phyloP scores from a whole-genome alignment of 1,140 invertebrate species.

The Stegodyphus mimosarum region DNA sequence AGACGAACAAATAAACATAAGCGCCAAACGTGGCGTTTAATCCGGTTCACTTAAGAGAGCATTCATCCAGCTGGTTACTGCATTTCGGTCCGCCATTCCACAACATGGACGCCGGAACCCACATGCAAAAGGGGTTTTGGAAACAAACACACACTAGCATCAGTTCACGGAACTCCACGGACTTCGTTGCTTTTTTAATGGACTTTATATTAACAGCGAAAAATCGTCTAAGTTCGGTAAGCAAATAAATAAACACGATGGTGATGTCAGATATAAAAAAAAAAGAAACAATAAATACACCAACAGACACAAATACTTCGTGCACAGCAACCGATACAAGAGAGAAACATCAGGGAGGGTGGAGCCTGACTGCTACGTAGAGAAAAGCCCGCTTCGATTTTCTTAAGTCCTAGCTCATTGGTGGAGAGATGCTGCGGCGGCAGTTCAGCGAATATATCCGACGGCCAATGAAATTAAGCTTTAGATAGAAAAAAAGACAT shows the following conservation, averaged over 20 bases:
- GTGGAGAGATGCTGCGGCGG: slow-evolving; percentile 38
- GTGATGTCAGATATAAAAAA: neutral
- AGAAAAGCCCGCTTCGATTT: slow-evolving; percentile 23
- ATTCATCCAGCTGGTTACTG: slow-evolving; percentile 17
- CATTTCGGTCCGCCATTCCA: slow-evolving; percentile 33
- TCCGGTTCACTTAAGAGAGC: slow-evolving; percentile 35
- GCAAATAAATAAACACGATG: neutral
- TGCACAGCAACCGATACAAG: slow-evolving; percentile 52
- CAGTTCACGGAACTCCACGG: neutral
- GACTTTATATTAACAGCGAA: neutral
- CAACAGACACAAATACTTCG: slow-evolving; percentile 39
- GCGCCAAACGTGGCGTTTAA: slow-evolving; percentile 10
- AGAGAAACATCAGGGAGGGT: slow-evolving; percentile 38
- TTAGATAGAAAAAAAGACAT: slow-evolving; percentile 22
- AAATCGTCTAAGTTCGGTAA: neutral
- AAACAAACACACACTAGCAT: slow-evolving; percentile 43
- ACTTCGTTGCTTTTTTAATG: too few species aligned
- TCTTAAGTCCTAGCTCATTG: slow-evolving; percentile 28
- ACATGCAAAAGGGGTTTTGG: slow-evolving; percentile 31
- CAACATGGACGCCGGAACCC: slow-evolving; percentile 52
- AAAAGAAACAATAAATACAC: slow-evolving; percentile 50
- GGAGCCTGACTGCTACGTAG: slow-evolving; percentile 50
- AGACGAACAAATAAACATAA: neutral
- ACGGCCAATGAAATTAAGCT: slow-evolving; percentile 29
- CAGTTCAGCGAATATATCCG: slow-evolving; percentile 26